phyloP scores from a whole-genome alignment of 1,140 invertebrate species.

The Ostrea denselamellosa region DNA sequence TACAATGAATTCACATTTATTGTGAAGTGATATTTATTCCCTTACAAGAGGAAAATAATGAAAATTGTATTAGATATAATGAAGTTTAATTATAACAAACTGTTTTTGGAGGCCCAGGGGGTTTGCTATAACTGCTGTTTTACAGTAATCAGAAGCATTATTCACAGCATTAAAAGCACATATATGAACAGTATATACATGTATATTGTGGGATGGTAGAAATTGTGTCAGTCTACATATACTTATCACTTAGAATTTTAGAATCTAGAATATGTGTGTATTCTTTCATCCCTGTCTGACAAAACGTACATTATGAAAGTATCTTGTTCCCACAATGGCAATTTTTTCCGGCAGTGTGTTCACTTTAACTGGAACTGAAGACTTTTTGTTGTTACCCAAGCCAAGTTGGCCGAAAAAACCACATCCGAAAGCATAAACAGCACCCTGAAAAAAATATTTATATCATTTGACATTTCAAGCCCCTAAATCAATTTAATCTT shows the following conservation, averaged over 20 bases:
- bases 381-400: constrained; percentile 82
- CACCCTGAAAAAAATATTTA: constrained; percentile 77
- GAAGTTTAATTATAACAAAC: too few relatives aligned
- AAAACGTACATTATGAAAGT: constrained; percentile 89
- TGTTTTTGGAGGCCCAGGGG: too few relatives aligned
- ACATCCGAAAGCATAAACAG: constrained; percentile 88
- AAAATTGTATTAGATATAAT: too few relatives aligned
- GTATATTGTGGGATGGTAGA: too few relatives aligned
- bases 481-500: too few relatives aligned
- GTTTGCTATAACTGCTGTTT: too few relatives aligned
- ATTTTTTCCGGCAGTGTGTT: constrained; percentile 82
- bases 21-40: too few relatives aligned
- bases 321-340: constrained; percentile 85
- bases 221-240: not conserved
- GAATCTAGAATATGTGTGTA: not conserved
- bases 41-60: too few relatives aligned
- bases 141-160: too few relatives aligned
- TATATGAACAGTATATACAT: too few relatives aligned
- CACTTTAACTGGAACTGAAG: constrained; percentile 82
- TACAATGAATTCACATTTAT: too few relatives aligned
- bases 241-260: not conserved
- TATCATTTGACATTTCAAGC: not conserved
- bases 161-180: too few relatives aligned
- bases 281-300: not conserved
- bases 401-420: constrained; percentile 90